Evolutionary conservation across 2,888 invertebrate species (phyloP).

Genomic region (Pomacea canaliculata): DNA sequence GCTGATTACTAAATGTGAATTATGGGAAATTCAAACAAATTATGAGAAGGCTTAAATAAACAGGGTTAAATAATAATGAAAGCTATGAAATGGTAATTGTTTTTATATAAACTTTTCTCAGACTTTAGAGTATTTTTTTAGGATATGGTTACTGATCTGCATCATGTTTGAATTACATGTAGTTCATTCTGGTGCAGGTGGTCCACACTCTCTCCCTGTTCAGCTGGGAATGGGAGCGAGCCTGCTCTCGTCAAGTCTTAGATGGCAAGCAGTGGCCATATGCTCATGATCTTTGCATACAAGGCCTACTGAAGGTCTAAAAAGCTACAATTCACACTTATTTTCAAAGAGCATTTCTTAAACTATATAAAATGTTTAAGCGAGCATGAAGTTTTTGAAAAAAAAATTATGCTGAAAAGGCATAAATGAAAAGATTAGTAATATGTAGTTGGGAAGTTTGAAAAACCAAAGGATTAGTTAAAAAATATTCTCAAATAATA

Average conservation of each 20-base stretch:
- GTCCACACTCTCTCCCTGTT: conserved; percentile 60
- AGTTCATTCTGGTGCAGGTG: conserved; percentile 41
- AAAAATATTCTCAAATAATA: too few species aligned
- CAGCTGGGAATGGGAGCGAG: conserved; percentile 52
- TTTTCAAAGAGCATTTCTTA: neutral
- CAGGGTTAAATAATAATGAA: too few species aligned
- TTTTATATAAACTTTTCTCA: neutral
- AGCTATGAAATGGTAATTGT: neutral
- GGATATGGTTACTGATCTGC: too few species aligned
- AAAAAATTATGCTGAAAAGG: too few species aligned
- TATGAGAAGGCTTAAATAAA: too few species aligned
- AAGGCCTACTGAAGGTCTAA: conserved; percentile 56
- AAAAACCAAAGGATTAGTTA: too few species aligned
- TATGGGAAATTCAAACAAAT: too few species aligned
- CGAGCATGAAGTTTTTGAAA: too few species aligned
- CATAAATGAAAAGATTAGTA: too few species aligned
- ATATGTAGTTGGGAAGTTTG: too few species aligned
- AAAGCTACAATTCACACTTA: neutral
- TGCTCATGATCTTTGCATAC: conserved; percentile 60
- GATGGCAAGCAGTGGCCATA: conserved; percentile 50
- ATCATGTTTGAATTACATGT: neutral
- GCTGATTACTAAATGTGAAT: too few species aligned
- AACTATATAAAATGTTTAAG: neutral
- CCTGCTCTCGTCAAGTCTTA: conserved; percentile 53
- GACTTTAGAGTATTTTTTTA: too few species aligned